Base-by-base conservation (phyloP, 2,888 invertebrate species). In the Lasioglossum calceatum region DNA sequence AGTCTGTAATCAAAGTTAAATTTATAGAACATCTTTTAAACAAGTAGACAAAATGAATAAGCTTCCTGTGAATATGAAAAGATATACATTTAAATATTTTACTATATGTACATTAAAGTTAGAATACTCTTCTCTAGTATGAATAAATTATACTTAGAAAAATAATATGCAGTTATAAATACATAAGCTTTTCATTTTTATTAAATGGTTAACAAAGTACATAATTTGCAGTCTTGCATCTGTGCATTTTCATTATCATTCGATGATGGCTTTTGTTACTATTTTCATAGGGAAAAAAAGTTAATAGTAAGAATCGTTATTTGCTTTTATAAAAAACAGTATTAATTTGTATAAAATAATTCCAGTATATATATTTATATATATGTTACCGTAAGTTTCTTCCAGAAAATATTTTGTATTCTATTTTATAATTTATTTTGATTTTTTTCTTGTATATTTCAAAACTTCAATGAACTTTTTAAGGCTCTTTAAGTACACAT, bases 171-270 rank as follows among this genome's bases (percentile, higher is more conserved):
- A 50, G 50, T 71, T 81, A 64, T 58, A 87, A 78, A 77, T 82
- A 80, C 42, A 58, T 79, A 84, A 86, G 61, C 72, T 77, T 81
- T n/a, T 75, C 47, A 87, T 71, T 19, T 16, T 80, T 58, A 71
- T 78, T 72, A 79, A 73, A 71, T 77, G 74, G 54, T 58, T 87
- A 87, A 81, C 72, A 84, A 81, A 79, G 44, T 84, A 87, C 71
- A 76, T 73, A 67, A 84, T 81, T 84, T 81, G 74, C 87, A 87
- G 87, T 87, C 84, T 87, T 81, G 71, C 70, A 81, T 74, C 50
- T 83, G 79, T 87, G 79, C 79, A 87, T 81, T 71, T 71, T 72
- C 47, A 47, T 39, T 50, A 54, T 39, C 42, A 76, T 42, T 74
- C 58, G 54, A 42, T 85, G 76, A 42, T 70, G 39, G 44, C 54